Evolutionary conservation across 2,113 vertebrate species (phyloP).

Genomic region (Anguilla rostrata): DNA sequence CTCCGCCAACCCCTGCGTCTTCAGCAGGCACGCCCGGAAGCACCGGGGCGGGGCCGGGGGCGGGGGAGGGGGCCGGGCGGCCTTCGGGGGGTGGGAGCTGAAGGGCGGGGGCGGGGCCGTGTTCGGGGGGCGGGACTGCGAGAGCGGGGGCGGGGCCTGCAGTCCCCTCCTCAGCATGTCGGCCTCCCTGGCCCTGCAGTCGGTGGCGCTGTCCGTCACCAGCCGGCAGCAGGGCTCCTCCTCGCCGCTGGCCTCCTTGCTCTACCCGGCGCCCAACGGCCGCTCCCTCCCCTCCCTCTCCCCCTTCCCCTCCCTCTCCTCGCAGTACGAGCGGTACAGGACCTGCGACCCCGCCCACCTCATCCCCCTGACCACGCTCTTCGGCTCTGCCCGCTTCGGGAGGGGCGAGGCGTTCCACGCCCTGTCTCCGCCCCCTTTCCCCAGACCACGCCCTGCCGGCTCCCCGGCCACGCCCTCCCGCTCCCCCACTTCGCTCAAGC

Average conservation of each 20-base stretch:
- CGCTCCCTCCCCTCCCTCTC: slow-evolving; percentile 71
- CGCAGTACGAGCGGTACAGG: slow-evolving; percentile 84
- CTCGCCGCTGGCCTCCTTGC: slow-evolving; percentile 64
- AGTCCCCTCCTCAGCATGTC: slow-evolving; percentile 87
- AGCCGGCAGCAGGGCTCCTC: slow-evolving; percentile 53
- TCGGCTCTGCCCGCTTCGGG: slow-evolving; percentile 84
- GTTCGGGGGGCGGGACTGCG: slow-evolving; percentile 86
- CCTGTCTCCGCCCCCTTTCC: slow-evolving; percentile 38
- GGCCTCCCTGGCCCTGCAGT: slow-evolving; percentile 95
- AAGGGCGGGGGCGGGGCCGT: slow-evolving; percentile 80
- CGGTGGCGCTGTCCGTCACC: slow-evolving; percentile 85
- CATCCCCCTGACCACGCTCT: slow-evolving; percentile 95
- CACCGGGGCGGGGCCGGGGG: slow-evolving; percentile 83
- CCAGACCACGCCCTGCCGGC: slow-evolving; percentile 53
- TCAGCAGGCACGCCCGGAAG: slow-evolving; percentile 97
- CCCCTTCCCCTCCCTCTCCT: slow-evolving; percentile 73
- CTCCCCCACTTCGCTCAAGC: slow-evolving; percentile 86
- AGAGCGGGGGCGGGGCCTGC: slow-evolving; percentile 81
- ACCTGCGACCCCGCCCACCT: slow-evolving; percentile 92
- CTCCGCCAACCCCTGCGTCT: slow-evolving; percentile 97
- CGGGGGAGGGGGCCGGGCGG: slow-evolving; percentile 85
- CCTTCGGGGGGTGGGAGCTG: slow-evolving; percentile 94
- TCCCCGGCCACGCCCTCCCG: slow-evolving; percentile 64
- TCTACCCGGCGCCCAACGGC: slow-evolving; percentile 70
- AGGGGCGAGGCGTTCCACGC: slow-evolving; percentile 77